Evolutionary conservation across 2,113 vertebrate genomes (phyloP).

Genomic region (Pongo abelii): DNA sequence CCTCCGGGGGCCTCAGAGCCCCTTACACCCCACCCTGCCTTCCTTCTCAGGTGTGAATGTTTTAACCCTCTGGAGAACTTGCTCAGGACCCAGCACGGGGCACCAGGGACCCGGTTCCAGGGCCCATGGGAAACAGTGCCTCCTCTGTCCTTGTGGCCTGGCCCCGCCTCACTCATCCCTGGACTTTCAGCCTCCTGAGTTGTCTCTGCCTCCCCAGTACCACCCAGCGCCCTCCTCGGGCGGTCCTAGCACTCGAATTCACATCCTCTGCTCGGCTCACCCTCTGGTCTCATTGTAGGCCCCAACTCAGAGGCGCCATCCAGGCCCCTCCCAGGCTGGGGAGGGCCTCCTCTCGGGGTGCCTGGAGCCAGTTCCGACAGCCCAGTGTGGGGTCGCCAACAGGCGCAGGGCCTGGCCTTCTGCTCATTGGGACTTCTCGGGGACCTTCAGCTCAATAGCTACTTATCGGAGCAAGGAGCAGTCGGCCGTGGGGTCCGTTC

Average conservation of each 20-base stretch:
- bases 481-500: not conserved
- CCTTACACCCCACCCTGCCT: not conserved
- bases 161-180: not conserved
- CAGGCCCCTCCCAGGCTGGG: not conserved
- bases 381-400: not conserved
- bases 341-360: not conserved
- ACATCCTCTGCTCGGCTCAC: not conserved
- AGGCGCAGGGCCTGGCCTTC: not conserved
- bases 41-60: not conserved
- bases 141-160: not conserved
- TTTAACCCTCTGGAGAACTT: not conserved
- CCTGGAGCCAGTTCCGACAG: fast-evolving
- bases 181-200: not conserved
- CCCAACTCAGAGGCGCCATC: not conserved
- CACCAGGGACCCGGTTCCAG: fast-evolving
- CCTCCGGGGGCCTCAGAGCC: too few species aligned
- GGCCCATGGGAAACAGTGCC: not conserved
- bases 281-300: not conserved
- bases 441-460: not conserved
- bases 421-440: too few species aligned
- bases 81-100: not conserved
- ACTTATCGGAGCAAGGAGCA: not conserved
- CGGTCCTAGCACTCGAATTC: fast-evolving
- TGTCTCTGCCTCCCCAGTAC: not conserved
- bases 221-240: fast-evolving